Base-by-base conservation (phyloP, 2,113 vertebrate genomes). In the Porphyrio hochstetteri region DNA sequence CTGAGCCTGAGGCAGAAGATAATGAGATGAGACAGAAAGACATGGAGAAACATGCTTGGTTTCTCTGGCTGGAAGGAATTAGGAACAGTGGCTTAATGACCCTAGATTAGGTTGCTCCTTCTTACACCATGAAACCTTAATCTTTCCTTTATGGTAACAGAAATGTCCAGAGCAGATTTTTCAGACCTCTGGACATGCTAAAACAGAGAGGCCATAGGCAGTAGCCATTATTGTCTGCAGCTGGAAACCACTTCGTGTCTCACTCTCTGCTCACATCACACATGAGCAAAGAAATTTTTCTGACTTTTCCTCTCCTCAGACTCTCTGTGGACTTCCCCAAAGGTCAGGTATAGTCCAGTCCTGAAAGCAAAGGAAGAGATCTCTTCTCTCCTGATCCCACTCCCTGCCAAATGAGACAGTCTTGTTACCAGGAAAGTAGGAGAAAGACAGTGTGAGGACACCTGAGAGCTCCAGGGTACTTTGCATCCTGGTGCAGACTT, bases 171-270 rank as follows among this genome's bases (percentile, higher is more conserved):
- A 74, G 20, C 11, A 55, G 17, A 63, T 70, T 23, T 46, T 65
- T 31, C 16, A 55, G 16, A 35, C n/a, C 71, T 80, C 31, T 80
- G 31, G 33, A 50, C 10, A 29, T 48, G 27, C 53, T 38, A 67
- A 67, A 27, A 67, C 13, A 68, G 52, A 89, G 59, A 44, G 15
- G 7, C 1, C 60, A 74, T 2, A 70, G n/a, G 18, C 24, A 63
- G 48, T 5, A 77, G 7, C 5, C 15, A 19, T 56, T 67, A 21
- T 7, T 70, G 9, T 42, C 46, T 75, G 60, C 1, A 2, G 9
- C 42, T 70, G 31, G 50, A 86, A 92, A 55, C 17, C 9, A 46
- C 17, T 7, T 6, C 0, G 0, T 55, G 31, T 36, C 20, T 77
- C 56, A 17, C 10, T 35, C 36, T 78, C 52, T 76, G 17, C 29